Conservation (phyloP, 2,888 invertebrate genomes). For the Nyleta sp. region DNA sequence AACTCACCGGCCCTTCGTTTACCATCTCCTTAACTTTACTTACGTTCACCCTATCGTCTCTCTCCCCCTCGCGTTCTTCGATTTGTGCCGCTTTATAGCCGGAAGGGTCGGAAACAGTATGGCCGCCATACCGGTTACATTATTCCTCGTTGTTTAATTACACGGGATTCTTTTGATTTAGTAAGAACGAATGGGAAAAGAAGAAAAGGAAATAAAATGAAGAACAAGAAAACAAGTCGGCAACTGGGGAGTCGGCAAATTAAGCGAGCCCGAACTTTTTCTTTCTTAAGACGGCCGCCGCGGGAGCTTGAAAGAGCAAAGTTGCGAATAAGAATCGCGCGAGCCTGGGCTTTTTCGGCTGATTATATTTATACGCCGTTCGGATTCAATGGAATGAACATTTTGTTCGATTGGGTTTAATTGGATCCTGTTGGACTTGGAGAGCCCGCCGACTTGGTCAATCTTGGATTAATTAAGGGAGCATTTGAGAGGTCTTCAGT, state of each 20-base stretch:
- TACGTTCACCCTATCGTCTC: constrained; percentile 58
- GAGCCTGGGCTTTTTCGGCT: constrained; percentile 14
- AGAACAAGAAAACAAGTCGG: constrained; percentile 42
- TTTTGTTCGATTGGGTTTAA: constrained; percentile 37
- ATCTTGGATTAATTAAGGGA: no score
- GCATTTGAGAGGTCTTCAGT: neutral
- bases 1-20: constrained; percentile 56
- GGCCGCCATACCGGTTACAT: constrained; percentile 59
- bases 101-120: constrained; percentile 62
- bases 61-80: constrained; percentile 52
- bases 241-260: constrained; percentile 45
- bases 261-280: constrained; percentile 46
- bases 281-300: constrained; percentile 36
- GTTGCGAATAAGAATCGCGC: constrained; percentile 46
- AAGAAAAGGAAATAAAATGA: no score
- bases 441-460: neutral
- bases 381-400: constrained; percentile 32
- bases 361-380: constrained; percentile 36
- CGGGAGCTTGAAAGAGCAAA: constrained; percentile 41
- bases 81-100: constrained; percentile 63
- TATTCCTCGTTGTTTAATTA: constrained; percentile 65
- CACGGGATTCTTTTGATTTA: constrained; percentile 58
- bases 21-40: constrained; percentile 59
- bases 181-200: constrained; percentile 34
- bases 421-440: constrained; percentile 23